Base-by-base conservation (phyloP, 2,113 vertebrate species). In the Glaucidium brasilianum region DNA sequence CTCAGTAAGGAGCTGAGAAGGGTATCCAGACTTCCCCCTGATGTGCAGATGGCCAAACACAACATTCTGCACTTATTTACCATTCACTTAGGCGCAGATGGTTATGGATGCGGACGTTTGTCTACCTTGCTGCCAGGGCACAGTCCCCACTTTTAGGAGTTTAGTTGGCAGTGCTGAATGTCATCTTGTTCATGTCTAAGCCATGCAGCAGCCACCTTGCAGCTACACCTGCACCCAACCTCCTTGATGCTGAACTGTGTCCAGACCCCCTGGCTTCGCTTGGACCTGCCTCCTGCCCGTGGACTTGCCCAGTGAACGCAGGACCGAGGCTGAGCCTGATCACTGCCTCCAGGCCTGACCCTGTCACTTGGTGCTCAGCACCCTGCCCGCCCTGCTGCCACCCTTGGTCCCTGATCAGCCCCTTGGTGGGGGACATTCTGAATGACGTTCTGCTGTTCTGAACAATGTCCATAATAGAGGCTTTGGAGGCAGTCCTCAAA, bases 131-230 rank as follows among this genome's bases (percentile, higher is more conserved):
- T 58, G 26, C 17, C 53, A 73, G 41, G 22, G 10, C 29, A 58
- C 30, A 52, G 18, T 82, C 32, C 18, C 11, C 25, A 22, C 34
- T 67, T 62, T 18, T 35, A 52, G n/a, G 56, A 53, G 35, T 50
- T 60, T 27, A 62, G 21, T 1, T 60, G 47, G 27, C 17, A 45
- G 49, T 73, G 29, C 21, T 63, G 15, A 73, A 41, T 49, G 43
- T 58, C 43, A 78, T 37, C 37, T 72, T 41, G 27, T 37, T 56
- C 49, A 43, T 1, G 1, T 11, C 30, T 27, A 55, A 86, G 53
- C 37, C 1, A 0, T 1, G 2, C 29, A 62, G 47, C 35, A 58
- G 59, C 18, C 25, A 62, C 35, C 47, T 6, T 27, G 52, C 41
- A 82, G 32, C 69, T n/a, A 67, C 1, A 0, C 10, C 55, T 56